Conservation (phyloP, 2,113 vertebrate species). For the Phoenicopterus ruber region DNA sequence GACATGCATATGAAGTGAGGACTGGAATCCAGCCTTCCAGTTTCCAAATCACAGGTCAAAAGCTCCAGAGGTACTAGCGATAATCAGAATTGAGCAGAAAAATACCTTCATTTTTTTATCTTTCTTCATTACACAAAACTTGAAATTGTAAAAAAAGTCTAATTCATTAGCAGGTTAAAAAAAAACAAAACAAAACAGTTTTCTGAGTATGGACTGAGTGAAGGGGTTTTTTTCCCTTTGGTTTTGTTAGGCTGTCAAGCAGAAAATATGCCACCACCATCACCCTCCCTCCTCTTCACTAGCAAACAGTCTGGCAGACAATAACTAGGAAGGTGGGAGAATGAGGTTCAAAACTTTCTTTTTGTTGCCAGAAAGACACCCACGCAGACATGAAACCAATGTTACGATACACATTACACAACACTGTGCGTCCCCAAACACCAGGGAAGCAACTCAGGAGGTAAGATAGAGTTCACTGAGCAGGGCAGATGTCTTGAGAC, state of each 20-base stretch:
- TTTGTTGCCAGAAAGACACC: slow-evolving; percentile 1
- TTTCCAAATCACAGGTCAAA: background rate
- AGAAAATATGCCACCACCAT: background rate
- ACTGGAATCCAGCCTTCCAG: background rate
- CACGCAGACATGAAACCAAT: background rate
- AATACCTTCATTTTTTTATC: background rate
- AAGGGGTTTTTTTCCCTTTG: background rate
- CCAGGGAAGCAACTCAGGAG: background rate
- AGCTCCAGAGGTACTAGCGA: background rate
- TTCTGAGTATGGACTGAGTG: background rate
- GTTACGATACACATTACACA: background rate
- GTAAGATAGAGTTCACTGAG: background rate
- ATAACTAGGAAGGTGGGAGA: background rate
- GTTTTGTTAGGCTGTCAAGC: background rate
- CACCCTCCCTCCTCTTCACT: background rate
- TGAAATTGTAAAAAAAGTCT: background rate
- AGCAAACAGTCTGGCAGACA: background rate
- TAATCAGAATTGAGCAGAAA: background rate
- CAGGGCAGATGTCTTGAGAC: background rate
- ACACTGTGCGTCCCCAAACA: background rate
- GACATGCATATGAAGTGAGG: background rate
- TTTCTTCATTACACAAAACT: background rate
- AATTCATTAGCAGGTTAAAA: background rate
- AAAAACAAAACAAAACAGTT: background rate
- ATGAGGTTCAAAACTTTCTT: background rate